These are phyloP conservation scores for Cyclargus thomasi DNA, from an alignment of 1,140 invertebrate species.

Conservation along the genomic window DNA sequence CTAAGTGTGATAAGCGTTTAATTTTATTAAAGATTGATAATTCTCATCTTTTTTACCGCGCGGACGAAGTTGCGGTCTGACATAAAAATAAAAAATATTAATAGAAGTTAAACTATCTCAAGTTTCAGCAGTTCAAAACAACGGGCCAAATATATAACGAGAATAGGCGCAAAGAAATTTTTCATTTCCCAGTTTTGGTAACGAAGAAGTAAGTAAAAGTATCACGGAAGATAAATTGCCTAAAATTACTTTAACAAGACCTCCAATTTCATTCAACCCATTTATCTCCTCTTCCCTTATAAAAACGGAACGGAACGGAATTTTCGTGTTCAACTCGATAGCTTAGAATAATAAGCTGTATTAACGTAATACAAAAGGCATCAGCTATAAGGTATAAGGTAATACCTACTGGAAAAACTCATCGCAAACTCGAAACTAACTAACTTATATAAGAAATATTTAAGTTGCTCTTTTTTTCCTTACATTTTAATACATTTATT, in stretches of 20 bases:
- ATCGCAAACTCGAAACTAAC: too few species aligned
- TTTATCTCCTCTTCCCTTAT: conserved; percentile 35
- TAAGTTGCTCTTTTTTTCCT: too few species aligned
- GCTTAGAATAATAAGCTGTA: conserved; percentile 70
- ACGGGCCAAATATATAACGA: background rate
- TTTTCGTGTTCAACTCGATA: conserved; percentile 70
- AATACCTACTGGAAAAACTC: background rate
- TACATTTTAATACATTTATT: too few species aligned
- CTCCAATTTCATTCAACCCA: conserved; percentile 32
- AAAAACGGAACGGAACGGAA: conserved; percentile 69
- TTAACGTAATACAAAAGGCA: conserved; percentile 28
- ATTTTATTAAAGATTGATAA: too few species aligned
- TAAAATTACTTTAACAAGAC: conserved; percentile 28
- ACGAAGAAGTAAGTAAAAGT: conserved; percentile 1
- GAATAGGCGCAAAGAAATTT: background rate
- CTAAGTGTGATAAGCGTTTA: too few species aligned
- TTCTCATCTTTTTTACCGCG: too few species aligned
- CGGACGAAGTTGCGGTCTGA: too few species aligned
- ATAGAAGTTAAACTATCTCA: too few species aligned
- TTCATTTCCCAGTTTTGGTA: conserved; percentile 2
- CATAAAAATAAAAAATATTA: too few species aligned
- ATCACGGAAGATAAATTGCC: conserved; percentile 7
- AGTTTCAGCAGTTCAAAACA: too few species aligned
- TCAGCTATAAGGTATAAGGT: background rate
- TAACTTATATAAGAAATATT: too few species aligned